Evolutionary conservation across 2,113 vertebrate species (phyloP), one percentile per base, ranked within the genome.

Genomic region (Carettochelys insculpta): DNA sequence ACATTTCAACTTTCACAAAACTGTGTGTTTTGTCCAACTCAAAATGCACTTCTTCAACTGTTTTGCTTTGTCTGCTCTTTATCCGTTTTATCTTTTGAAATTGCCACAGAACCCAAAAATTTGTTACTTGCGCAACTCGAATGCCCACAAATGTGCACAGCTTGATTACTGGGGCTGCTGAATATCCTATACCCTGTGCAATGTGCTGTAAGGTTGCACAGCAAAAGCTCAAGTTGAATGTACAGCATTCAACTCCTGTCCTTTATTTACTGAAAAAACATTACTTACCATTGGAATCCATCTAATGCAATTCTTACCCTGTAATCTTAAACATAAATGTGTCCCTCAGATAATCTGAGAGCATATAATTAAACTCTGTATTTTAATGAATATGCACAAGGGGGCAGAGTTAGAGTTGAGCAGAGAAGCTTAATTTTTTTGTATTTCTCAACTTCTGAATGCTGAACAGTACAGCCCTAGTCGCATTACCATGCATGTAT

Each of bases 351-450:
- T 54, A 83, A 45, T 90, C 85, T 83, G 10, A 0, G 0, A 58
- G 31, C 90, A 54, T 38, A 86, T 92, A 91, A 96, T 95, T 92
- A 93, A 80, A 88, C 83, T 65, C 90, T 96, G 91, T 92, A 92
- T 92, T 96, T 89, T 94, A 96, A 97, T 96, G 94, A 95, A 92
- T 96, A 95, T 95, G 95, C 94, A 97, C 94, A 95, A 95, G 94
- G 91, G 94, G 95, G 92, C 94, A 95, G 94, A 97, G 94, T 87
- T 94, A 95, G 84, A 95, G 94, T 79, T 89, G 80, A 14, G 78
- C 92, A 95, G 92, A 91, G 93, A 94, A 92, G 92, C 88, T 93
- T 73, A 95, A 83, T 41, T 92, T 94, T n/a, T 50, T 89, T 93
- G 90, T 88, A 95, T 95, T 92, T 95, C 90, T 95, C 87, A 92